Conservation (phyloP, 2,113 vertebrate genomes). For the Terrapene triunguis region DNA sequence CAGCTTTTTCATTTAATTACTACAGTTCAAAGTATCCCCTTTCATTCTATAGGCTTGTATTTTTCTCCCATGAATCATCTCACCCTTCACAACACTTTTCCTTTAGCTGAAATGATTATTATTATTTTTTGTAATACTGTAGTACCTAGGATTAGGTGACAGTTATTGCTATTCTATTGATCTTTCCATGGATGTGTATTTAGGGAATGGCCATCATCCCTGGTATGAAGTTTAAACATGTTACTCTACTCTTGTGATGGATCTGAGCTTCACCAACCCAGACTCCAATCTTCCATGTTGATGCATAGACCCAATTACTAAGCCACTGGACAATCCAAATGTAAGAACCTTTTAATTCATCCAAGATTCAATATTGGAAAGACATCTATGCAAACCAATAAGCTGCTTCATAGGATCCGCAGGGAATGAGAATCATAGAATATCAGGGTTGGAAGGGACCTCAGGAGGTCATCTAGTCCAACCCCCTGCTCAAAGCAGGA, state of each 20-base stretch:
- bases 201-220: neutral
- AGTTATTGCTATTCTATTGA: neutral
- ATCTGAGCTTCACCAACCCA: neutral
- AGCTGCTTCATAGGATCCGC: neutral
- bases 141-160: neutral
- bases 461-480: too few species aligned
- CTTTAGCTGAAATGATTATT: neutral
- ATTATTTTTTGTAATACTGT: neutral
- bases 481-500: too few species aligned
- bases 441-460: too few species aligned
- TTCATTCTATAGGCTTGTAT: neutral
- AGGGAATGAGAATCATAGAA: neutral
- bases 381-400: neutral
- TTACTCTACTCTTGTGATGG: neutral
- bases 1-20: neutral
- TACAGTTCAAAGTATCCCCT: neutral
- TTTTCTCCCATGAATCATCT: neutral
- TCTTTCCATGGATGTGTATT: neutral
- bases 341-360: neutral
- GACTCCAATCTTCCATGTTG: neutral
- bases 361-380: neutral
- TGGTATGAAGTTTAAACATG: neutral
- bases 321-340: neutral
- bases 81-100: neutral
- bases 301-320: neutral